Conservation (phyloP, 2,797 vertebrate species). For the Pseudotriccus pelzelni region DNA sequence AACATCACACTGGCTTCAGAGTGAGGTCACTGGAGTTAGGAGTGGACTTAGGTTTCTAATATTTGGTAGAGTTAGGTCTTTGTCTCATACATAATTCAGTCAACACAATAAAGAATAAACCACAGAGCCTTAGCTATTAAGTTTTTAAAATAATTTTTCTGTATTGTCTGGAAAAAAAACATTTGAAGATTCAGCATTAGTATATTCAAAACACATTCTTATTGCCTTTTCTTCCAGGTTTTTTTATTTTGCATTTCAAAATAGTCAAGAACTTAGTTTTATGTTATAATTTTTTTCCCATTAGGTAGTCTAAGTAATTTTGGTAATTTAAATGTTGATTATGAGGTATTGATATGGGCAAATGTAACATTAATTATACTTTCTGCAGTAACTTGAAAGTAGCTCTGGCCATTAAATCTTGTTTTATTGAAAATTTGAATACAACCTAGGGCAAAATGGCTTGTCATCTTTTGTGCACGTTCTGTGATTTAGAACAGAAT, state of each 20-base stretch:
- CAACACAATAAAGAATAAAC: constrained; percentile 25
- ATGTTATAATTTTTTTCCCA: background rate
- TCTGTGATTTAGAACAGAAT: background rate
- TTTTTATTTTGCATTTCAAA: constrained; percentile 31
- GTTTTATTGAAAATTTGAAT: background rate
- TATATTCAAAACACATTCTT: background rate
- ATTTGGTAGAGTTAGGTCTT: background rate
- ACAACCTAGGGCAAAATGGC: background rate
- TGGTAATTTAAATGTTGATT: constrained; percentile 22
- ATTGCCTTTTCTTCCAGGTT: background rate
- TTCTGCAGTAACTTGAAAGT: background rate
- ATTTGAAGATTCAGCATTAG: background rate
- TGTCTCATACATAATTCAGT: constrained; percentile 45
- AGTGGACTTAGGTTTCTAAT: background rate
- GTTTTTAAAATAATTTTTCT: background rate
- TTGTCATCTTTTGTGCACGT: background rate
- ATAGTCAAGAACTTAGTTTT: background rate
- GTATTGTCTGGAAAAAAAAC: background rate
- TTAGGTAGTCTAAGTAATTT: constrained; percentile 21
- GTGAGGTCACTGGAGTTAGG: background rate
- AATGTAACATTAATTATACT: background rate
- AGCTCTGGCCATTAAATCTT: background rate
- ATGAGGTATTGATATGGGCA: background rate
- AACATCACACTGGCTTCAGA: background rate
- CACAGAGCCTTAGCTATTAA: constrained; percentile 26